Conservation (phyloP, 2,888 invertebrate genomes). For the Drosophila maculinotata region DNA sequence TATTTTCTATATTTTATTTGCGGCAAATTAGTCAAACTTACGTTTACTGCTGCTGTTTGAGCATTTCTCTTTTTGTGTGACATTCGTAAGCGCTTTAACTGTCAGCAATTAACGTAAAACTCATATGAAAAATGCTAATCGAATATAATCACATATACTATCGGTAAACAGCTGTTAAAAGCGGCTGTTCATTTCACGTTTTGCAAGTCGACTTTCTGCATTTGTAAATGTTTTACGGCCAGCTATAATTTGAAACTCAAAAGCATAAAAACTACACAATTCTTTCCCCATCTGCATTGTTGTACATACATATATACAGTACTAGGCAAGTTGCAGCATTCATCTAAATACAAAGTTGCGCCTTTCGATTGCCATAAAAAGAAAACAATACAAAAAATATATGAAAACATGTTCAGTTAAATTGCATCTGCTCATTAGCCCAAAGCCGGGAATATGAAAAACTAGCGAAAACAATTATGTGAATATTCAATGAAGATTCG, state of each 20-base stretch:
- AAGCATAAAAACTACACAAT: conserved; percentile 14
- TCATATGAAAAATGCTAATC: too few species aligned
- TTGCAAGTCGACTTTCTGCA: too few species aligned
- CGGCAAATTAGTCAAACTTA: too few species aligned
- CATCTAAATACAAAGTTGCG: conserved; percentile 49
- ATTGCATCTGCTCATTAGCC: conserved; percentile 68
- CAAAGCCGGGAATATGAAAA: conserved; percentile 26
- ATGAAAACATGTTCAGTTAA: conserved; percentile 16
- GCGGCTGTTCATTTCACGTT: too few species aligned
- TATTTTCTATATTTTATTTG: neutral
- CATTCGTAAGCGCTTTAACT: conserved; percentile 7
- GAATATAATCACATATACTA: too few species aligned
- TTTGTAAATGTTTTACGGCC: conserved; percentile 26
- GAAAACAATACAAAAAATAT: too few species aligned
- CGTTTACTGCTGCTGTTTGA: too few species aligned
- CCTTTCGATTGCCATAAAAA: conserved; percentile 1
- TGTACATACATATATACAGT: too few species aligned
- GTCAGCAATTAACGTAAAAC: neutral
- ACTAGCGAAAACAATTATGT: conserved; percentile 66
- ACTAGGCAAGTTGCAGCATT: too few species aligned
- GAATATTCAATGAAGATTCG: conserved; percentile 75
- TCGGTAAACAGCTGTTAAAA: too few species aligned
- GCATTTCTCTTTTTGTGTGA: neutral
- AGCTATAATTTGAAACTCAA: neutral
- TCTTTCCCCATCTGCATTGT: conserved; percentile 4